These are phyloP conservation scores for Microcebus murinus DNA, from an alignment of 2,113 vertebrate genomes.

Conservation along the genomic window DNA sequence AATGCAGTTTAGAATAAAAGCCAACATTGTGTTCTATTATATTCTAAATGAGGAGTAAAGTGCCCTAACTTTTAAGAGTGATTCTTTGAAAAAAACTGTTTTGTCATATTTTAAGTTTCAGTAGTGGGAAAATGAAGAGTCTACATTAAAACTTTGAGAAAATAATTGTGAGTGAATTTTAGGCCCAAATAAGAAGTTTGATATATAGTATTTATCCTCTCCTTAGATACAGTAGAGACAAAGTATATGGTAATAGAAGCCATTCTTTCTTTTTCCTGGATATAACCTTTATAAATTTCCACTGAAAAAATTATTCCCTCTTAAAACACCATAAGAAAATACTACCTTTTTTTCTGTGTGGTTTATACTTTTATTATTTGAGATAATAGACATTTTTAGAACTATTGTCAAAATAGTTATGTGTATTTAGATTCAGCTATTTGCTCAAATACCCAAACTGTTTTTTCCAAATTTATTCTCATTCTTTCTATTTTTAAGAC, in stretches of 20 bases:
- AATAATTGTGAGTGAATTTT: conserved; percentile 45
- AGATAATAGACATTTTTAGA: conserved; percentile 33
- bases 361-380: conserved; percentile 7
- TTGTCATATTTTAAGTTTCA: conserved; percentile 56
- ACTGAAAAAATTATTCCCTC: not conserved
- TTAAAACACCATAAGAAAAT: not conserved
- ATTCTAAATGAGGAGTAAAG: conserved; percentile 18
- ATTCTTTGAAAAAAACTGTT: conserved; percentile 1
- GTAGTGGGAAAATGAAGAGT: not conserved
- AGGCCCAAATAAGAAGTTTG: conserved; percentile 7
- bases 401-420: not conserved
- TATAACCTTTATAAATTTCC: conserved; percentile 25
- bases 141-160: not conserved
- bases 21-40: not conserved
- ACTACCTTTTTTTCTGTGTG: not conserved
- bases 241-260: not conserved
- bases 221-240: not conserved
- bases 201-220: conserved; percentile 34
- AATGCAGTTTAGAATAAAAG: conserved; percentile 9
- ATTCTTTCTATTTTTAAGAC: conserved; percentile 29
- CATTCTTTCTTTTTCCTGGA: not conserved
- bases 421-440: conserved; percentile 13
- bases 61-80: not conserved
- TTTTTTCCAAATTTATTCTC: not conserved
- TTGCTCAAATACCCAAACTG: not conserved